phyloP scores from a whole-genome alignment of 2,797 vertebrate genomes.

The Acipenser ruthenus region DNA sequence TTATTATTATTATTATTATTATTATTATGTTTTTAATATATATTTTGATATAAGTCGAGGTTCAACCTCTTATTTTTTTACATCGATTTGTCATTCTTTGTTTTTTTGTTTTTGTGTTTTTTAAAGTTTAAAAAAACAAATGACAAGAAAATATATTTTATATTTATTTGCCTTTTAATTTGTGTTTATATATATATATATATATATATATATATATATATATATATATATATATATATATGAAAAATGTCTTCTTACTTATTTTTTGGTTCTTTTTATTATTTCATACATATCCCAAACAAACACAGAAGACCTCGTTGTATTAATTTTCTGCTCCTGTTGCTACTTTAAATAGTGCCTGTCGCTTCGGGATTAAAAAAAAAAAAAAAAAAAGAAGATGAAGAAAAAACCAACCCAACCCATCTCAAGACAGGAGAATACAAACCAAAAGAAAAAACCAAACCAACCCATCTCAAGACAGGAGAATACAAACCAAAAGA shows the following conservation, averaged over 20 bases:
- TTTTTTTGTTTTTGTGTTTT: neutral
- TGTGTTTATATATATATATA: no score
- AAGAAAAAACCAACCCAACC: no score
- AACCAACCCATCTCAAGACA: conserved; percentile 46
- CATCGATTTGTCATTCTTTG: neutral
- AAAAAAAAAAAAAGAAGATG: neutral
- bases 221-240: no score
- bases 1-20: neutral
- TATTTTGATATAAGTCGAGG: neutral
- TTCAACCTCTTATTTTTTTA: neutral
- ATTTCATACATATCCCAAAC: neutral
- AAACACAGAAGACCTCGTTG: neutral
- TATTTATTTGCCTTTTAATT: neutral
- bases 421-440: conserved; percentile 39
- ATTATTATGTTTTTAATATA: neutral
- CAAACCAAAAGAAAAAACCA: conserved; percentile 37
- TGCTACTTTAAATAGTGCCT: conserved; percentile 1
- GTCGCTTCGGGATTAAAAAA: neutral
- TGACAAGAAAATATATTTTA: neutral
- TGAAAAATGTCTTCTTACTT: neutral
- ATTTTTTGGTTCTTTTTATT: neutral
- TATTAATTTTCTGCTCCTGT: neutral
- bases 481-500: conserved; percentile 74
- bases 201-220: no score
- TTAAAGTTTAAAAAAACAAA: neutral